Conservation (phyloP, 2,113 vertebrate species). For the Thalassoma bifasciatum region DNA sequence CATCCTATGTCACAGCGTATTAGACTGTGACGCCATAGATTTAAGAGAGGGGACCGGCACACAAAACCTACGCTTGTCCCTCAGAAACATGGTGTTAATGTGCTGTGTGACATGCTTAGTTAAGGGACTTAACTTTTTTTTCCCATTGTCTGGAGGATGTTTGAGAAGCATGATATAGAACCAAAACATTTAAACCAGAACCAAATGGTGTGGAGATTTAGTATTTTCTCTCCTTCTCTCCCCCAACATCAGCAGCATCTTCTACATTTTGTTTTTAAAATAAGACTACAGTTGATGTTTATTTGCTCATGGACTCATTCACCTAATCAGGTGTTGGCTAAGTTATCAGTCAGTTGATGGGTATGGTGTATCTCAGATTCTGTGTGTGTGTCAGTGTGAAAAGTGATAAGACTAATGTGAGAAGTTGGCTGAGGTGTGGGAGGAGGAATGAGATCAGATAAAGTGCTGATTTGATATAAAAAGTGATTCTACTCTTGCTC, state of each 20-base stretch:
- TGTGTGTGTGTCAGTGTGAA: constrained; percentile 43
- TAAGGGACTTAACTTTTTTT: constrained; percentile 65
- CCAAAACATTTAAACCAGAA: constrained; percentile 49
- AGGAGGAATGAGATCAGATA: constrained; percentile 43
- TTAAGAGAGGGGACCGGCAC: constrained; percentile 53
- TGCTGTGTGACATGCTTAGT: constrained; percentile 68
- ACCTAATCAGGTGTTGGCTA: constrained; percentile 59
- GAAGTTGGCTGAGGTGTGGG: constrained; percentile 41
- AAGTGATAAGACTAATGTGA: constrained; percentile 56
- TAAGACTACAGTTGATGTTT: constrained; percentile 12
- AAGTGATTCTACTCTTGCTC: constrained; percentile 5
- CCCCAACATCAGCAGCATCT: background rate
- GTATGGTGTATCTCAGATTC: constrained; percentile 41
- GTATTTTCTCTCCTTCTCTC: background rate
- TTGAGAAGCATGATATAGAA: constrained; percentile 43
- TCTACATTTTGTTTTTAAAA: constrained; percentile 19
- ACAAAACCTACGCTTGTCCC: constrained; percentile 61
- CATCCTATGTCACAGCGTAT: constrained; percentile 67
- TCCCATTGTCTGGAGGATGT: constrained; percentile 42
- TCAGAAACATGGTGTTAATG: constrained; percentile 70
- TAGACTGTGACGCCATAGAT: constrained; percentile 75
- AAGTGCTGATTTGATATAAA: constrained; percentile 68
- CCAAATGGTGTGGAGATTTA: constrained; percentile 42
- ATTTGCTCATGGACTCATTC: constrained; percentile 51
- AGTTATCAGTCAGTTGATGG: constrained; percentile 73